Evolutionary conservation across 2,113 vertebrate species (phyloP).

Genomic region (Chaetodon trifascialis): DNA sequence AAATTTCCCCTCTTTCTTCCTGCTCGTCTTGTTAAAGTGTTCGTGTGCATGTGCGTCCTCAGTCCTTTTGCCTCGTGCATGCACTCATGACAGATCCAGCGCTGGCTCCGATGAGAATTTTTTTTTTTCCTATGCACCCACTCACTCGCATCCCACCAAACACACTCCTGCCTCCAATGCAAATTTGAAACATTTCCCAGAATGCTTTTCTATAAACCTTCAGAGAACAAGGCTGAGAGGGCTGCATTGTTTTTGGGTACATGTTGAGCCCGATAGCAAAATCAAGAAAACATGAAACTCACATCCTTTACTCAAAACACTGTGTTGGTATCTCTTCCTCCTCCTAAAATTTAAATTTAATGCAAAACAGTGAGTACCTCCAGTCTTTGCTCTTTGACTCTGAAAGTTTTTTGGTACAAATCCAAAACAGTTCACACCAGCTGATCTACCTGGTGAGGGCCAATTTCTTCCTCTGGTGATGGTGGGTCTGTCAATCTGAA

Average conservation of each 20-base stretch:
- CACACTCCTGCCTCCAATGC: neutral
- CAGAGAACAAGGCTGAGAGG: neutral
- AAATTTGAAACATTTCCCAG: neutral
- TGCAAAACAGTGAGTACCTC: neutral
- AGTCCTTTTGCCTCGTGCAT: neutral
- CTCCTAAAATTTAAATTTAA: neutral
- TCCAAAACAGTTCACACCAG: neutral
- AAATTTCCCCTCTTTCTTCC: too few species aligned
- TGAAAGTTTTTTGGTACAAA: neutral
- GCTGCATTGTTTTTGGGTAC: neutral
- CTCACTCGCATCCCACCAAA: constrained; percentile 1
- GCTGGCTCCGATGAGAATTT: neutral
- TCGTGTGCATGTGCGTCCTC: neutral
- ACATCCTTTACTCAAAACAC: neutral
- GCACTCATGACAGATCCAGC: neutral
- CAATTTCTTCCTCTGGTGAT: constrained; percentile 86
- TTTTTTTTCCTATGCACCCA: constrained; percentile 8
- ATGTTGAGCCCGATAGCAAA: neutral
- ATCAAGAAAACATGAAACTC: neutral
- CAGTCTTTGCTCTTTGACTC: neutral
- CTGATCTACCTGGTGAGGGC: constrained; percentile 70
- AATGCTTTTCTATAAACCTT: neutral
- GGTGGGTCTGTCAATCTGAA: constrained; percentile 91
- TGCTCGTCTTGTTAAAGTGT: neutral
- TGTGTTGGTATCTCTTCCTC: neutral